Conservation (phyloP, 2,797 vertebrate species). For the Adelosebastes latens region DNA sequence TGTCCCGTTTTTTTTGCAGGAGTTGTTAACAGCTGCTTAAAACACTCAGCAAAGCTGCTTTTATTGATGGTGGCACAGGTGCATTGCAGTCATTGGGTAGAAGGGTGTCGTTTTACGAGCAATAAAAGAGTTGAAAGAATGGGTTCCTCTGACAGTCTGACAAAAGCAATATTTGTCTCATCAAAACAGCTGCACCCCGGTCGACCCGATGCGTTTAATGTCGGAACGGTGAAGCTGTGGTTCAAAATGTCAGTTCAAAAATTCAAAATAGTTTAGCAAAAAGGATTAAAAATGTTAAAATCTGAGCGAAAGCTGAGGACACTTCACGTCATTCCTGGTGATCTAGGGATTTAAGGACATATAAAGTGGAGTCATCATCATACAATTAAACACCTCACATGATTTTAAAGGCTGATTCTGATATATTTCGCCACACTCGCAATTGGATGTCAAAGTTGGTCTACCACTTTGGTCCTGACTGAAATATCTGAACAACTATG, state of each 20-base stretch:
- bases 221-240: neutral
- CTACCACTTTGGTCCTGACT: neutral
- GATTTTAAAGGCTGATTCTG: neutral
- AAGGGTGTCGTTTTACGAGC: slow-evolving; percentile 41
- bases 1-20: slow-evolving; percentile 51
- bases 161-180: slow-evolving; percentile 13
- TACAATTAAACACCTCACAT: neutral
- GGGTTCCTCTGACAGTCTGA: slow-evolving; percentile 6
- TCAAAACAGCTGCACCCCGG: neutral
- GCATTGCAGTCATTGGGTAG: slow-evolving; percentile 17
- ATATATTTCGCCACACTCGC: neutral
- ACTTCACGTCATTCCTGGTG: neutral
- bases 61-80: slow-evolving; percentile 52
- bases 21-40: slow-evolving; percentile 64
- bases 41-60: slow-evolving; percentile 45
- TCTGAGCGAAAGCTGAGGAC: neutral
- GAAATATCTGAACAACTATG: neutral
- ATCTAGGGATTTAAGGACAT: neutral
- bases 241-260: neutral
- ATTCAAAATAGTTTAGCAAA: neutral
- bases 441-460: neutral
- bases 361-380: neutral
- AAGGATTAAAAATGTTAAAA: neutral
- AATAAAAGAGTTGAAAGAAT: slow-evolving; percentile 33
- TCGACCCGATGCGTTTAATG: neutral